phyloP scores from a whole-genome alignment of 1,140 invertebrate species.

The Metopolophium dirhodum region DNA sequence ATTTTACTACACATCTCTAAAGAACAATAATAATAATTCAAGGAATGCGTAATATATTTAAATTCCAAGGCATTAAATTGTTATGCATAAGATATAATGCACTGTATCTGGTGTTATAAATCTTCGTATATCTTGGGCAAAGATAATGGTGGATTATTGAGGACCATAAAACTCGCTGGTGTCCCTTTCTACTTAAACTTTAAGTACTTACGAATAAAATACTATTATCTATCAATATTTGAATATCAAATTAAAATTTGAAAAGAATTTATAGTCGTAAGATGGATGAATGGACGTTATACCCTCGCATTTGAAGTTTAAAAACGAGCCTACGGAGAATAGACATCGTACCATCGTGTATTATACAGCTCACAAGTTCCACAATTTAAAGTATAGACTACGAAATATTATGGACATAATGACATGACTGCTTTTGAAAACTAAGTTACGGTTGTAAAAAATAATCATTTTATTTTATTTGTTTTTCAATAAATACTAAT shows the following conservation, averaged over 20 bases:
- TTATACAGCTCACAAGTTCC: background rate
- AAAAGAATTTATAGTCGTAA: background rate
- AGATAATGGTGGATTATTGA: background rate
- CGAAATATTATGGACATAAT: no score
- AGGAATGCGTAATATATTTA: background rate
- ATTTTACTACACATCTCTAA: background rate
- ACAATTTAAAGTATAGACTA: no score
- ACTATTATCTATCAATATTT: background rate
- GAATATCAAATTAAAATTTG: slow-evolving; percentile 3
- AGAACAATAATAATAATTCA: background rate
- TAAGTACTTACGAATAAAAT: background rate
- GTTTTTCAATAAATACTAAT: background rate
- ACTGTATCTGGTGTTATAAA: background rate
- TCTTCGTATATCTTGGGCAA: background rate
- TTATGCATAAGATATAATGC: background rate
- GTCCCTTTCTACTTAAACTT: background rate
- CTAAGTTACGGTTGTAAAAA: background rate
- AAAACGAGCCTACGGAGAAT: background rate
- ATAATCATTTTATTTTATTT: no score
- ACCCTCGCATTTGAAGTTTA: background rate
- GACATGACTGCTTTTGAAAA: no score
- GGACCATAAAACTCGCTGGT: background rate
- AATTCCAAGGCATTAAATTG: background rate
- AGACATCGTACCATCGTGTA: background rate
- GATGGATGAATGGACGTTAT: background rate